These are phyloP conservation scores for Tyrophagus putrescentiae DNA, from an alignment of 1,140 invertebrate species.

Conservation along the genomic window DNA sequence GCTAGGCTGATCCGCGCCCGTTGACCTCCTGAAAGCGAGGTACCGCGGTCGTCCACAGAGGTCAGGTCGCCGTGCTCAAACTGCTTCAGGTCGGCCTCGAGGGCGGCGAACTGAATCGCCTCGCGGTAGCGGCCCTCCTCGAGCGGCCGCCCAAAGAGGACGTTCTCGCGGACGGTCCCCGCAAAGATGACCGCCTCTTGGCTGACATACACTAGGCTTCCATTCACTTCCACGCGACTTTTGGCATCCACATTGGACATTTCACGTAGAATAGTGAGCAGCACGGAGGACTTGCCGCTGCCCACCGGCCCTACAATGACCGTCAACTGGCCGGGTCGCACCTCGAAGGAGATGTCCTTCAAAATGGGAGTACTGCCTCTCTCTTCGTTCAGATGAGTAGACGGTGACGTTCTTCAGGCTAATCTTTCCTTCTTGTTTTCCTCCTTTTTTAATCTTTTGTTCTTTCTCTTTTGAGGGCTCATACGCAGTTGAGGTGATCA, in stretches of 20 bases:
- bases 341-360: slow-evolving; percentile 45
- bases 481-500: too few species aligned
- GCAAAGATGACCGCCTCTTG: slow-evolving; percentile 59
- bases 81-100: slow-evolving; percentile 61
- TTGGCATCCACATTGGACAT: slow-evolving; percentile 50
- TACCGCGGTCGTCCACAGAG: slow-evolving; percentile 40
- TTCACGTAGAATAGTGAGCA: slow-evolving; percentile 21
- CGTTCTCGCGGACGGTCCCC: slow-evolving; percentile 55
- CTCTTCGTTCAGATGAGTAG: slow-evolving; percentile 43
- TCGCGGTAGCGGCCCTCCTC: slow-evolving; percentile 51
- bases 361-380: slow-evolving; percentile 45
- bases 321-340: slow-evolving; percentile 45
- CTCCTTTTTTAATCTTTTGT: too few species aligned
- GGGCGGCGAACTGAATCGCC: slow-evolving; percentile 49
- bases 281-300: slow-evolving; percentile 41
- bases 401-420: too few species aligned
- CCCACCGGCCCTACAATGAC: slow-evolving; percentile 62
- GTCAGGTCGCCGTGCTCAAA: slow-evolving; percentile 42
- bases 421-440: too few species aligned
- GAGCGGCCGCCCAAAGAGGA: slow-evolving; percentile 61
- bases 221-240: not conserved
- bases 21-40: slow-evolving; percentile 92
- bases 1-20: slow-evolving; percentile 80
- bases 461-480: too few species aligned
- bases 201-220: slow-evolving; percentile 24